Base-by-base conservation (phyloP, 2,797 vertebrate species). In the Schizothorax lantsangensis region DNA sequence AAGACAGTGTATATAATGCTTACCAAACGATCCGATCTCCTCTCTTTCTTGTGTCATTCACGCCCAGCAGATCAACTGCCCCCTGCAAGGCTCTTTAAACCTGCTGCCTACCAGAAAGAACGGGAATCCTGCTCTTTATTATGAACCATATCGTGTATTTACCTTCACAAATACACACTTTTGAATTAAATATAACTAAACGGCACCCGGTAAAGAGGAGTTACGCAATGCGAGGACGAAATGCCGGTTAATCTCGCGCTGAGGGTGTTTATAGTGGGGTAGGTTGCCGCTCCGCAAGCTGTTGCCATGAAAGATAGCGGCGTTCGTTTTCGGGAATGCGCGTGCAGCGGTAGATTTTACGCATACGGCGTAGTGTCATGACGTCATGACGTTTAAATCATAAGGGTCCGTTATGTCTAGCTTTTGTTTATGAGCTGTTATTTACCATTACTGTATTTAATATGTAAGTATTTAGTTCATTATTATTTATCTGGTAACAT, bases 11-110 rank as follows among this genome's bases (percentile, higher is more conserved):
- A 79, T 21, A 43, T 79, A 54, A 45, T 33, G 11, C 75, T 79
- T 54, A 85, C 84, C 84, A 33, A 79, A 59, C 17, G 75, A 72
- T 85, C 38, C 19, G 49, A 79, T 52, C 83, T 91, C 88, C 91
- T 90, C 82, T 77, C 38, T 86, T 88, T 73, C 84, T 88, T 86
- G 72, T 88, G 90, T 89, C 89, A 93, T 89, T 91, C 91, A 91
- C 92, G 91, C 90, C 91, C 90, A 90, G 86, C 68, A 73, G 80
- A 80, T 78, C 72, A 45, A 75, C 68, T 64, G 81, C 77, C 83
- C 64, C 83, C 75, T 17, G 83, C 77, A 47, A 84, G 68, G 59
- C 57, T 74, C 83, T 84, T 84, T 72, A 85, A 71, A 85, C 64
- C 84, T 59, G 33, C 82, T 72, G 15, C 57, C 82, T 84, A 74